Evolutionary conservation across 2,888 invertebrate species (phyloP), one percentile per base, ranked within the genome.

Genomic region (Eledona agricola): DNA sequence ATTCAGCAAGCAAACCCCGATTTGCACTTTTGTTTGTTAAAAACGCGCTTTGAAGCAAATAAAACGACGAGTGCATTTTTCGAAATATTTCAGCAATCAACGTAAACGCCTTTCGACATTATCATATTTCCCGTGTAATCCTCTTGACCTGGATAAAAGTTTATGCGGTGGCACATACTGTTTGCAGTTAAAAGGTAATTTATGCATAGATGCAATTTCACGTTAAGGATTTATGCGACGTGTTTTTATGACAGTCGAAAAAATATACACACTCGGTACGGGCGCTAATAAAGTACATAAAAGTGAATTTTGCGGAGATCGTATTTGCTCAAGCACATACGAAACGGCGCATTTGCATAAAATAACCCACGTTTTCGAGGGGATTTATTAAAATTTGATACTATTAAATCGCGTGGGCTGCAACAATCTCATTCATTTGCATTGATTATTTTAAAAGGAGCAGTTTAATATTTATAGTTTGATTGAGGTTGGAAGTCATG

Each of bases 141-240:
- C 37, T 45, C 26, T 37, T 45, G 45, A 38, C 37, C 38, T 29
- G 11, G 23, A 51, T 37, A 43, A 43, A 23, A 51, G 9, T 34
- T 32, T 29, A 34, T 43, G 34, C 16, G 3, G 13, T 23, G 16
- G 19, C 43, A 20, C 29, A 20, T 40, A 34, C 23, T 34, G 15
- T 22, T 26, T 32, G 29, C 45, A 38, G 35, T 51, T 29, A 50
- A 50, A 50, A 50, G 22, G 32, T 42, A 40, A 50, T 50, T 50
- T 40, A 50, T 32, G 32, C 32, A 17, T 12, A 17, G 32, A 32
- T 23, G 50, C 50, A 50, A 34, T 50, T 25, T 50, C 3, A 15
- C 12, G 16, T 40, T 11, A 7, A 32, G 28, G 43, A 31, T 49
- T 23, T 28, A 26, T 7, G 10, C 11, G 10, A 17, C 13, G 23